Percentiles rank a stretch among this genome's conserved stretches.
phyloP scores from a whole-genome alignment of 2,797 vertebrate species.

The Phalanger gymnotis region DNA sequence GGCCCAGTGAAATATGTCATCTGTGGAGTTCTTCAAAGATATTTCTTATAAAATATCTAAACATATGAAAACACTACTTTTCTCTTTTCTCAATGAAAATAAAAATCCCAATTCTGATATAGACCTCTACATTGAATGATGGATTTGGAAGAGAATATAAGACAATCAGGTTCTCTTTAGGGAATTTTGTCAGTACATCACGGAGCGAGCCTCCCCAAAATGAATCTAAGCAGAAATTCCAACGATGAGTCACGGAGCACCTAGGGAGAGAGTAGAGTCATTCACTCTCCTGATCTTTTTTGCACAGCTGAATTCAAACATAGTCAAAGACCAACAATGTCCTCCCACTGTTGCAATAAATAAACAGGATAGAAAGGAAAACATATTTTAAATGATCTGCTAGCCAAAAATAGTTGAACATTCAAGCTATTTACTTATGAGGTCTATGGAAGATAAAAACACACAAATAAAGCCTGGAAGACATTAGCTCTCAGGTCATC shows the following conservation, averaged over 20 bases:
- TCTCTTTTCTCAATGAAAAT: slow-evolving; percentile 43
- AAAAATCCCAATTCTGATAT: slow-evolving; percentile 26
- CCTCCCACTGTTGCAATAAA: slow-evolving; percentile 67
- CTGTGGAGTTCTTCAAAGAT: slow-evolving; percentile 47
- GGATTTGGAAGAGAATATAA: slow-evolving; percentile 42
- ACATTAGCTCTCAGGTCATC: slow-evolving; percentile 65
- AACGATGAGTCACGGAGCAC: slow-evolving; percentile 61
- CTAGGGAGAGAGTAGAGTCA: slow-evolving; percentile 59
- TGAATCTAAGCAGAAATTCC: slow-evolving; percentile 68
- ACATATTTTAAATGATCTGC: slow-evolving; percentile 50
- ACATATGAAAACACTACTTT: not conserved
- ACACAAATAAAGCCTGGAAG: slow-evolving; percentile 33
- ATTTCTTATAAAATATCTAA: slow-evolving; percentile 42
- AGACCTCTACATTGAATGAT: slow-evolving; percentile 18
- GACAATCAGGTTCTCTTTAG: slow-evolving; percentile 63
- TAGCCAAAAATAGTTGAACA: slow-evolving; percentile 51
- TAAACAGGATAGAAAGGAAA: slow-evolving; percentile 65
- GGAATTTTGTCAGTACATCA: slow-evolving; percentile 57
- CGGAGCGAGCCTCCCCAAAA: slow-evolving; percentile 58
- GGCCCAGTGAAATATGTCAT: slow-evolving; percentile 17
- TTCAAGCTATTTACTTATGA: slow-evolving; percentile 53
- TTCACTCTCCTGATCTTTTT: slow-evolving; percentile 59
- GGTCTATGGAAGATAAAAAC: slow-evolving; percentile 54
- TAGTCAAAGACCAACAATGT: slow-evolving; percentile 57
- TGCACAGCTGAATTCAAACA: slow-evolving; percentile 49